phyloP scores from a whole-genome alignment of 2,888 invertebrate species.

The Hyppa rectilinea region DNA sequence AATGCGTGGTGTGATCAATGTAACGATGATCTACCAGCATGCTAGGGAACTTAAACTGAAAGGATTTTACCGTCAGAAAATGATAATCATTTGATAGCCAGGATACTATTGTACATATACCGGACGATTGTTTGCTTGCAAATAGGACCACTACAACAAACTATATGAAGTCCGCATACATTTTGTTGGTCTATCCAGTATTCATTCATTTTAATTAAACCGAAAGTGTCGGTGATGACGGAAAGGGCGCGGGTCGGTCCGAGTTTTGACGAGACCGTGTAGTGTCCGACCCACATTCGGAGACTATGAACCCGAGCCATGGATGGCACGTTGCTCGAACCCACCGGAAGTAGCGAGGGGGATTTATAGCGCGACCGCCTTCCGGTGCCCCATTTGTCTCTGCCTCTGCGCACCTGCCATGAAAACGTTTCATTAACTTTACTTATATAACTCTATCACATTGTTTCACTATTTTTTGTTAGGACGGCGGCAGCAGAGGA shows the following conservation, averaged over 20 bases:
- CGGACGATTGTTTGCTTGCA: neutral
- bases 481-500: conserved; percentile 46
- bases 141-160: neutral
- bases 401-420: conserved; percentile 76
- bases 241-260: conserved; percentile 13
- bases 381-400: conserved; percentile 80
- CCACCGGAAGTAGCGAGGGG: conserved; percentile 81
- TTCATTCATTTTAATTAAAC: conserved; percentile 37
- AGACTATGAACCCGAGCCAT: conserved; percentile 65
- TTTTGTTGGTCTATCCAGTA: neutral
- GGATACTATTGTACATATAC: neutral
- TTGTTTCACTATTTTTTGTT: conserved; percentile 51
- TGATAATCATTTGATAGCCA: neutral
- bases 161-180: neutral
- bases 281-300: conserved; percentile 51
- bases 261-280: neutral
- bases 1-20: neutral
- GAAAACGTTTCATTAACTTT: conserved; percentile 66
- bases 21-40: neutral
- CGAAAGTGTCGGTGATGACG: conserved; percentile 42
- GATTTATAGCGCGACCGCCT: conserved; percentile 80
- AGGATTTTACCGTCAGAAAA: neutral
- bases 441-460: conserved; percentile 48
- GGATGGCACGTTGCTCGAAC: conserved; percentile 75
- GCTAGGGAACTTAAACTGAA: neutral